These are phyloP conservation scores for Dusona sp. DNA, from an alignment of 2,888 invertebrate genomes.

Conservation along the genomic window DNA sequence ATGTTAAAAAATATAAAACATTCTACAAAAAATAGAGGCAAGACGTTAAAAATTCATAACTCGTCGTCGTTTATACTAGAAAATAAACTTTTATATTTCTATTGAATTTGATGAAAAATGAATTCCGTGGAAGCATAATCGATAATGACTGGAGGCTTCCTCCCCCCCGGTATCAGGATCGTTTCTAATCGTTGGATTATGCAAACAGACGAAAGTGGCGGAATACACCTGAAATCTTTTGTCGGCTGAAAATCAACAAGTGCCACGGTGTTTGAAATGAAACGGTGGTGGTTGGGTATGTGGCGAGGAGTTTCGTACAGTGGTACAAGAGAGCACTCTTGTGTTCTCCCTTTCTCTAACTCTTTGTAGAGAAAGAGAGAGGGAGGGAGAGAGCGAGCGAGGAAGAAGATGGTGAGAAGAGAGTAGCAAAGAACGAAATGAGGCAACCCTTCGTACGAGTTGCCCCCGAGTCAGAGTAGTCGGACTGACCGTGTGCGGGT, in stretches of 20 bases:
- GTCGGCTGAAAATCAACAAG: constrained; percentile 81
- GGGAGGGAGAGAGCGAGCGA: constrained; percentile 54
- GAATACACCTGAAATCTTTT: constrained; percentile 68
- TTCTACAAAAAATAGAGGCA: not conserved
- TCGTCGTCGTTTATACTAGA: not conserved
- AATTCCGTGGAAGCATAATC: not conserved
- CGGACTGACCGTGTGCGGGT: constrained; percentile 16
- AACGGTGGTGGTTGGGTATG: constrained; percentile 62
- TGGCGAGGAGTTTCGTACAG: constrained; percentile 50
- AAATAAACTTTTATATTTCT: not conserved
- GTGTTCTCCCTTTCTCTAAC: constrained; percentile 2
- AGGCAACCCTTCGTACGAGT: constrained; percentile 75
- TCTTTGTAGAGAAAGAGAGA: constrained; percentile 22
- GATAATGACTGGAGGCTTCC: not conserved
- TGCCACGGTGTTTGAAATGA: constrained; percentile 73
- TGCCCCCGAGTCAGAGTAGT: constrained; percentile 75
- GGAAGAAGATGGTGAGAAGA: constrained; percentile 44
- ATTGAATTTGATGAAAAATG: not conserved
- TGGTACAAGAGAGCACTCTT: constrained; percentile 36
- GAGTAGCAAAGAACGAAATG: constrained; percentile 60
- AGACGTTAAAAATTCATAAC: not conserved
- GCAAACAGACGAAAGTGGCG: constrained; percentile 33
- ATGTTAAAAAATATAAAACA: not conserved
- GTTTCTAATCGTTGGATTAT: constrained; percentile 13
- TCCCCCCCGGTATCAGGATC: not conserved